These are phyloP conservation scores for Campoletis sonorensis DNA, from an alignment of 1,140 invertebrate species.

Conservation along the genomic window DNA sequence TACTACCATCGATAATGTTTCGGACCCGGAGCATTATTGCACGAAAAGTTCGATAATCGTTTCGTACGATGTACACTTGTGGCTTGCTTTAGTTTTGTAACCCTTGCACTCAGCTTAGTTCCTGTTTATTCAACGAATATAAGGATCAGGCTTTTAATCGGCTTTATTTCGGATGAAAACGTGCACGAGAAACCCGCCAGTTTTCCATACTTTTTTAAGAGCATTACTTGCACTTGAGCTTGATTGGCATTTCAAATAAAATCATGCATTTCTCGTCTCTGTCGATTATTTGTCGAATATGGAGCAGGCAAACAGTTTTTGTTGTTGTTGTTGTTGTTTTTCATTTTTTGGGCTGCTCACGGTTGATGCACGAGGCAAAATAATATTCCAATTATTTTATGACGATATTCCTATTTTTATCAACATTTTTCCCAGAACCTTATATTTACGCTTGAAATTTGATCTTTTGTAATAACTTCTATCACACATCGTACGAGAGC, in stretches of 20 bases:
- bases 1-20: not conserved
- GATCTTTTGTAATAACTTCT: too few species aligned
- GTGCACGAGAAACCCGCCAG: not conserved
- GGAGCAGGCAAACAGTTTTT: too few species aligned
- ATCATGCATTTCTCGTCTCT: too few species aligned
- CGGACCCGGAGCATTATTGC: not conserved
- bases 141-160: not conserved
- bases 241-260: not conserved
- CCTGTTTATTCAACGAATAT: not conserved
- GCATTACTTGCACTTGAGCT: not conserved
- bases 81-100: not conserved
- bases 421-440: too few species aligned
- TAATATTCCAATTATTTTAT: too few species aligned
- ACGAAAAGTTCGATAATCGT: not conserved
- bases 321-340: too few species aligned
- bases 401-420: too few species aligned
- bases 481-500: too few species aligned
- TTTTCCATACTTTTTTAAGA: not conserved
- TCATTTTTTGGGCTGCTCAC: too few species aligned
- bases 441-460: too few species aligned
- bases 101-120: not conserved
- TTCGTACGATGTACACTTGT: not conserved
- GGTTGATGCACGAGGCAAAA: too few species aligned
- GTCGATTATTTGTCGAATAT: too few species aligned
- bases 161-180: not conserved